phyloP scores from a whole-genome alignment of 2,888 invertebrate genomes.

The Synergus gifuensis region DNA sequence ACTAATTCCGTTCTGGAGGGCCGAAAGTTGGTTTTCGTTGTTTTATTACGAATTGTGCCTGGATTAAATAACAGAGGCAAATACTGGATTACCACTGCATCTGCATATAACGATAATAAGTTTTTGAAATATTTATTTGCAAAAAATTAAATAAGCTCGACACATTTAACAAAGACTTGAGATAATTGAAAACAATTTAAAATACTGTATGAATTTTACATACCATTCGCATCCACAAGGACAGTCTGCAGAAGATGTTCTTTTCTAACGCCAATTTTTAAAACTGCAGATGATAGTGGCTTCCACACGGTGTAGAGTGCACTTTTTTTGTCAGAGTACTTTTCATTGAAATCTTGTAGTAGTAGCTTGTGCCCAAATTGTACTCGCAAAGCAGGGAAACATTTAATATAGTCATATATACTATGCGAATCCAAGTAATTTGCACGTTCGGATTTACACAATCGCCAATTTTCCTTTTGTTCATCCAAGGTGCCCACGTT shows the following conservation, averaged over 20 bases:
- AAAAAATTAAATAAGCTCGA: no score
- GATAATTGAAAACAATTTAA: not conserved
- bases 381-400: not conserved
- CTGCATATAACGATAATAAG: not conserved
- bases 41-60: constrained; percentile 27
- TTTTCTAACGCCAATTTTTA: not conserved
- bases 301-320: not conserved
- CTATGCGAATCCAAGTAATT: not conserved
- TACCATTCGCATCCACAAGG: no score
- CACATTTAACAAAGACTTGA: not conserved
- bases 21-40: constrained; percentile 8
- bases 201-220: no score
- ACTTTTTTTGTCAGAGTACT: not conserved
- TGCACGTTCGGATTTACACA: not conserved
- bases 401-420: not conserved
- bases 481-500: constrained; percentile 6
- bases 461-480: not conserved
- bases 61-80: not conserved
- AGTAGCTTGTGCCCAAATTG: not conserved
- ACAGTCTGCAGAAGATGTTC: no score
- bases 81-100: not conserved
- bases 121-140: no score
- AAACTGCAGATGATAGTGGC: not conserved
- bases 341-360: not conserved
- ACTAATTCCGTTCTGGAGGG: constrained; percentile 11